These are phyloP conservation scores for Noturus placidus DNA, from an alignment of 2,113 vertebrate genomes.

Conservation along the genomic window DNA sequence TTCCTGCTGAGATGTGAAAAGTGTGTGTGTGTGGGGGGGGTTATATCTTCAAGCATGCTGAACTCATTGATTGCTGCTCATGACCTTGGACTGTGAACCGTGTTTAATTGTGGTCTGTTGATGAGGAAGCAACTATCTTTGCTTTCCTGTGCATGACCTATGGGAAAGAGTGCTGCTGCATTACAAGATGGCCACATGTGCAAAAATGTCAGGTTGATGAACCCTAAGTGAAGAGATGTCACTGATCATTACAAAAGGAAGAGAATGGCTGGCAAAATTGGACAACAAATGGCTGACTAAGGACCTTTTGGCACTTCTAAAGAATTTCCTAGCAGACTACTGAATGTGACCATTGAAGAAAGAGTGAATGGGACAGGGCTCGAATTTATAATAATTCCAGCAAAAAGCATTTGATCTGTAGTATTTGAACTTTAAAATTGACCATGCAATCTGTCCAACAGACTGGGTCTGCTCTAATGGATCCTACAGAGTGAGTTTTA, in stretches of 20 bases:
- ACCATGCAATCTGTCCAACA: conserved; percentile 10
- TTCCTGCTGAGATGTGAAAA: conserved; percentile 64
- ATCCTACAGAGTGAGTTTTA: conserved; percentile 16
- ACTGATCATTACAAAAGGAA: conserved; percentile 44
- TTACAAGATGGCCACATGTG: conserved; percentile 53
- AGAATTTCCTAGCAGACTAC: conserved; percentile 32
- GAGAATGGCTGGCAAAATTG: conserved; percentile 18
- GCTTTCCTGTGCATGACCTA: neutral
- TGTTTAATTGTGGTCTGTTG: neutral
- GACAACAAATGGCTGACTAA: conserved; percentile 58
- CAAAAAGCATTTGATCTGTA: neutral
- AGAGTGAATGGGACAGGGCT: conserved; percentile 24
- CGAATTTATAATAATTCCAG: conserved; percentile 43
- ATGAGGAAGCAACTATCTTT: neutral
- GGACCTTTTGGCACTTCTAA: conserved; percentile 25
- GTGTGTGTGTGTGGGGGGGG: conserved; percentile 17
- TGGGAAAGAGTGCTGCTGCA: conserved; percentile 27
- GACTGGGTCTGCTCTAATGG: neutral
- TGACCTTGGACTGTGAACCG: conserved; percentile 8
- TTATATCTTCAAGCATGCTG: conserved; percentile 24
- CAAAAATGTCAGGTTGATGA: conserved; percentile 12
- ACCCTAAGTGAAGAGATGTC: conserved; percentile 37
- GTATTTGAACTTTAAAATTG: neutral
- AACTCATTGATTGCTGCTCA: conserved; percentile 13
- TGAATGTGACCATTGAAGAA: conserved; percentile 18